Percentiles rank a stretch among this genome's conserved stretches.
Conservation (phyloP, 2,888 invertebrate genomes). For the Spodoptera littoralis region DNA sequence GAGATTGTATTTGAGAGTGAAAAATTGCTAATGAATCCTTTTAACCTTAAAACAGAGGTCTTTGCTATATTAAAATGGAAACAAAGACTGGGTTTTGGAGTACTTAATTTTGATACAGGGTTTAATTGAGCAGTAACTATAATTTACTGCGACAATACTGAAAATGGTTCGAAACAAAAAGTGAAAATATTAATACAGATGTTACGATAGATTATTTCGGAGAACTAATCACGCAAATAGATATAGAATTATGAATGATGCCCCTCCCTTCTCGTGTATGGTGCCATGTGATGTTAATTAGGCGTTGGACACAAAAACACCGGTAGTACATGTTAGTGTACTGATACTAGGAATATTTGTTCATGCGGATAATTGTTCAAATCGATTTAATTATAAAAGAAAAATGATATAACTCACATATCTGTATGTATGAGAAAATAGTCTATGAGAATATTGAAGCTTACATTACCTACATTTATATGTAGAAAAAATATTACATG, state of each 20-base stretch:
- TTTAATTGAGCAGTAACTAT: conserved; percentile 8
- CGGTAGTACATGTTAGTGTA: conserved; percentile 47
- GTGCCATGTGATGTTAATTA: conserved; percentile 83
- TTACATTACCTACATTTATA: too few relatives aligned
- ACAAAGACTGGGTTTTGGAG: neutral
- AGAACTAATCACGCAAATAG: conserved; percentile 58
- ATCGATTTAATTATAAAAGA: neutral
- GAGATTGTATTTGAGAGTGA: conserved; percentile 21
- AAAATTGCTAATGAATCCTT: conserved; percentile 16
- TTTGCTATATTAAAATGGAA: conserved; percentile 5
- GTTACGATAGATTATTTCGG: conserved; percentile 33
- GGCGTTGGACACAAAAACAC: conserved; percentile 66
- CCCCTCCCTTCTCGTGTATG: conserved; percentile 70
- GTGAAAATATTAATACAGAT: conserved; percentile 15
- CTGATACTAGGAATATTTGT: conserved; percentile 46
- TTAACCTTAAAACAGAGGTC: conserved; percentile 3
- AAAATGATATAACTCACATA: too few relatives aligned
- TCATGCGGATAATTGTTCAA: neutral
- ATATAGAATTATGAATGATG: conserved; percentile 68
- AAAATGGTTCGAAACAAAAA: conserved; percentile 8
- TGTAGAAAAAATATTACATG: too few relatives aligned
- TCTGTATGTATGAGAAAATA: too few relatives aligned
- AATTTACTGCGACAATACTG: conserved; percentile 1
- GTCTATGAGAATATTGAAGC: too few relatives aligned
- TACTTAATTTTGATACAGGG: conserved; percentile 2